These are phyloP conservation scores for Drosophila eohydei DNA, from an alignment of 2,888 invertebrate genomes.

Conservation along the genomic window DNA sequence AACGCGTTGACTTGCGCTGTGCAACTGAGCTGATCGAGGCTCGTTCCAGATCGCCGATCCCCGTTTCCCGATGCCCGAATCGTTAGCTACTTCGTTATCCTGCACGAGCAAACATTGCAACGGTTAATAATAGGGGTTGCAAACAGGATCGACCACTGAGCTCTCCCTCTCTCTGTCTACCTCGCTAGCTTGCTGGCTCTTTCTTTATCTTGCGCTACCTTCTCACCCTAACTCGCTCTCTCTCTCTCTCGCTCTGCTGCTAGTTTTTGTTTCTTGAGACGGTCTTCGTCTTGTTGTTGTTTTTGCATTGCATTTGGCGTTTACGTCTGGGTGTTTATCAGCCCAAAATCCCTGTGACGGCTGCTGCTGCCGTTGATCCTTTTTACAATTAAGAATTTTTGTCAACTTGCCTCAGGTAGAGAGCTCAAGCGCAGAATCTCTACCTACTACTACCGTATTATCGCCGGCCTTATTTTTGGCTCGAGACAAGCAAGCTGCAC, in stretches of 20 bases:
- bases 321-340: conserved; percentile 52
- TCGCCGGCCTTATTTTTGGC: conserved; percentile 43
- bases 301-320: conserved; percentile 66
- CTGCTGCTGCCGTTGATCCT: conserved; percentile 60
- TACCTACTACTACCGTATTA: conserved; percentile 62
- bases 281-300: conserved; percentile 41
- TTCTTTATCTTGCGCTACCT: neutral
- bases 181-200: neutral
- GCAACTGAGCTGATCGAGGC: conserved; percentile 76
- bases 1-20: conserved; percentile 72
- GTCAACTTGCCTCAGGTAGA: conserved; percentile 75
- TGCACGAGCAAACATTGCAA: conserved; percentile 54
- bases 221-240: neutral
- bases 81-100: conserved; percentile 62
- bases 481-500: conserved; percentile 59
- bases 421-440: conserved; percentile 39
- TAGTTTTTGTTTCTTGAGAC: conserved; percentile 53
- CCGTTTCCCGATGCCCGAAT: conserved; percentile 37
- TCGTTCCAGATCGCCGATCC: conserved; percentile 79
- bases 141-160: conserved; percentile 51
- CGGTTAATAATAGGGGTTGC: conserved; percentile 65
- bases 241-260: neutral
- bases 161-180: neutral
- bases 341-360: conserved; percentile 57
- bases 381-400: conserved; percentile 69